These are phyloP conservation scores for Chouioia cunea DNA, from an alignment of 2,888 invertebrate genomes.

Conservation along the genomic window DNA sequence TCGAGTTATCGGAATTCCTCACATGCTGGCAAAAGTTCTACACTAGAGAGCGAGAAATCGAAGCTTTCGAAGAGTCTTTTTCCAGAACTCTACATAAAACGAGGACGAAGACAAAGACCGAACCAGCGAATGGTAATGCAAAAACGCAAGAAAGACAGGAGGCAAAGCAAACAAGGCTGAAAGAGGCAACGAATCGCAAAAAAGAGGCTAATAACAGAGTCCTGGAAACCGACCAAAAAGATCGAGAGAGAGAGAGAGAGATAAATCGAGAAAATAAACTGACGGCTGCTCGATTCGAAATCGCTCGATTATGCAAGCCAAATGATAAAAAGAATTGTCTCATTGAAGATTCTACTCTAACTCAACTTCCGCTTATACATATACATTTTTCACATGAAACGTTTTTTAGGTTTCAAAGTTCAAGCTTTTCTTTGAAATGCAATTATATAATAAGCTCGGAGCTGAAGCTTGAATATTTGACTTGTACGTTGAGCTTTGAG, in stretches of 20 bases:
- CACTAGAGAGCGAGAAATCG: too few relatives aligned
- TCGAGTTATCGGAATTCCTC: too few relatives aligned
- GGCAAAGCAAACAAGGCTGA: neutral
- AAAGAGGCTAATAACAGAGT: neutral
- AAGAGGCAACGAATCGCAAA: constrained; percentile 11
- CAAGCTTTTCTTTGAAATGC: neutral
- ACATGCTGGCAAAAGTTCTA: too few relatives aligned
- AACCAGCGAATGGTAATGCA: neutral
- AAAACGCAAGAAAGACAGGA: constrained; percentile 2
- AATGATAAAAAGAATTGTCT: neutral
- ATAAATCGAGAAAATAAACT: constrained; percentile 6
- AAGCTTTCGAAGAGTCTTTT: too few relatives aligned
- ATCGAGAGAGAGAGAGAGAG: neutral
- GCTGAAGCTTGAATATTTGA: too few relatives aligned
- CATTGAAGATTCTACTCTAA: neutral
- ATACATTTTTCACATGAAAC: neutral
- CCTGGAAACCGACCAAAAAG: too few relatives aligned
- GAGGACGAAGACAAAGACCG: neutral
- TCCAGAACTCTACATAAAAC: too few relatives aligned
- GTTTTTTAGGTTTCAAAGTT: neutral
- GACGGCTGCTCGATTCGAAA: neutral
- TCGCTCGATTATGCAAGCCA: constrained; percentile 17
- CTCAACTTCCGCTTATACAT: neutral
- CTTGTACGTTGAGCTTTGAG: too few relatives aligned
- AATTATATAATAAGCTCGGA: too few relatives aligned